Percentiles rank a stretch among this genome's conserved stretches.
phyloP scores from a whole-genome alignment of 2,888 invertebrate genomes.

The Apamea crenata region DNA sequence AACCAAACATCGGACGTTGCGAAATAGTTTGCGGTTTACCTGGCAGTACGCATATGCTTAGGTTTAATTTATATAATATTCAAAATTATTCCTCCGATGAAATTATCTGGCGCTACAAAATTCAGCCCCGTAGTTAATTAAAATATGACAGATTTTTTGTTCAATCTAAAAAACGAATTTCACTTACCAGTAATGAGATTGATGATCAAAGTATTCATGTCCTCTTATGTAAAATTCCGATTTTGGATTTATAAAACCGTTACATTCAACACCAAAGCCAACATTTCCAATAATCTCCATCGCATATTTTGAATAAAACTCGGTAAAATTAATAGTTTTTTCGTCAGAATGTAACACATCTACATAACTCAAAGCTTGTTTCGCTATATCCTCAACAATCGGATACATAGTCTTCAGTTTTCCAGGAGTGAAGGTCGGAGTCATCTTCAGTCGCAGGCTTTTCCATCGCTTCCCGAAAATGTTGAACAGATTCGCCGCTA shows the following conservation, averaged over 20 bases:
- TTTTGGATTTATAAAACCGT: conserved; percentile 89
- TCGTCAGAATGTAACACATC: conserved; percentile 74
- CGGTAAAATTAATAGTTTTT: conserved; percentile 88
- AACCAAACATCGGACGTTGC: conserved; percentile 23
- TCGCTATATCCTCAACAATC: conserved; percentile 90
- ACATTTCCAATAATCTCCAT: conserved; percentile 91
- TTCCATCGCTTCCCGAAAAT: conserved; percentile 91
- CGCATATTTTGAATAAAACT: conserved; percentile 90
- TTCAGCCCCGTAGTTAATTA: background rate
- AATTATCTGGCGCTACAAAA: no score
- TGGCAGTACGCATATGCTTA: background rate
- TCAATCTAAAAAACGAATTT: conserved; percentile 1
- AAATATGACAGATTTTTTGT: background rate
- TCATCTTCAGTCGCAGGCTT: conserved; percentile 90
- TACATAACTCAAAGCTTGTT: conserved; percentile 86
- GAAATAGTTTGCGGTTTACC: conserved; percentile 39
- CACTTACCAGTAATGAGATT: conserved; percentile 83
- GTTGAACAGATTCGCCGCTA: conserved; percentile 91
- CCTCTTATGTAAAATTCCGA: conserved; percentile 89
- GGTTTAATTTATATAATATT: background rate
- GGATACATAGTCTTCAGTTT: conserved; percentile 92
- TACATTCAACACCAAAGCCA: conserved; percentile 91
- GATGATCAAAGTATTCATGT: conserved; percentile 85
- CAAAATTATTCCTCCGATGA: no score
- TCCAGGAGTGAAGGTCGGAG: conserved; percentile 92